Evolutionary conservation across 1,140 invertebrate genomes (phyloP).

Genomic region (Chelonus insularis): DNA sequence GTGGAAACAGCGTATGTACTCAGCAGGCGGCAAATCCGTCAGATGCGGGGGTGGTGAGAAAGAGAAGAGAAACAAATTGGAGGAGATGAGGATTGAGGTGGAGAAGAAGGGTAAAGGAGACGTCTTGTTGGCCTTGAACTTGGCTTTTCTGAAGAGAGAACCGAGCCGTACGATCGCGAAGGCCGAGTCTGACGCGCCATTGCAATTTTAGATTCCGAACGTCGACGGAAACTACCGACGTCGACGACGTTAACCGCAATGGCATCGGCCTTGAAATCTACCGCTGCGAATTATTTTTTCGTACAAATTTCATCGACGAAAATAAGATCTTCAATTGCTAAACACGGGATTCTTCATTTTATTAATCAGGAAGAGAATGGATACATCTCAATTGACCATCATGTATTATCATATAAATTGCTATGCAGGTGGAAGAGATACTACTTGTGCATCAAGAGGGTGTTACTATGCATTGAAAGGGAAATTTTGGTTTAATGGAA

Average conservation of each 20-base stretch:
- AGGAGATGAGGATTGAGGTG: conserved; percentile 1
- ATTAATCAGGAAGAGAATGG: too few species aligned
- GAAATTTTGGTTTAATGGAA: neutral
- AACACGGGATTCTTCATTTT: too few species aligned
- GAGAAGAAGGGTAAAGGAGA: conserved; percentile 2
- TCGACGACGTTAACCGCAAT: conserved; percentile 14
- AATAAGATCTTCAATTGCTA: neutral
- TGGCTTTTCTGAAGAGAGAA: conserved; percentile 44
- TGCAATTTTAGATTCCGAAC: conserved; percentile 50
- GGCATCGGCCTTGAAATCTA: conserved; percentile 28
- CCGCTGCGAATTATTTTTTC: conserved; percentile 13
- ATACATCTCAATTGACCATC: too few species aligned
- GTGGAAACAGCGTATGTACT: too few species aligned
- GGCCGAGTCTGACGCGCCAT: conserved; percentile 31
- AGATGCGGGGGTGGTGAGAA: too few species aligned
- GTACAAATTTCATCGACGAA: neutral
- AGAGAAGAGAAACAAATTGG: neutral
- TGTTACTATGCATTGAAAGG: too few species aligned
- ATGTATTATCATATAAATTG: too few species aligned
- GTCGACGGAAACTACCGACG: conserved; percentile 49
- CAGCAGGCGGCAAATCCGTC: too few species aligned
- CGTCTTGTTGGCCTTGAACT: conserved; percentile 49
- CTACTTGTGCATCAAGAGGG: too few species aligned
- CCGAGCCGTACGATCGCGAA: conserved; percentile 25
- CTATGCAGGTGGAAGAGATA: too few species aligned